Percentiles rank a stretch among this genome's conserved stretches.
Conservation (phyloP, 2,888 invertebrate species). For the Muscina levida region DNA sequence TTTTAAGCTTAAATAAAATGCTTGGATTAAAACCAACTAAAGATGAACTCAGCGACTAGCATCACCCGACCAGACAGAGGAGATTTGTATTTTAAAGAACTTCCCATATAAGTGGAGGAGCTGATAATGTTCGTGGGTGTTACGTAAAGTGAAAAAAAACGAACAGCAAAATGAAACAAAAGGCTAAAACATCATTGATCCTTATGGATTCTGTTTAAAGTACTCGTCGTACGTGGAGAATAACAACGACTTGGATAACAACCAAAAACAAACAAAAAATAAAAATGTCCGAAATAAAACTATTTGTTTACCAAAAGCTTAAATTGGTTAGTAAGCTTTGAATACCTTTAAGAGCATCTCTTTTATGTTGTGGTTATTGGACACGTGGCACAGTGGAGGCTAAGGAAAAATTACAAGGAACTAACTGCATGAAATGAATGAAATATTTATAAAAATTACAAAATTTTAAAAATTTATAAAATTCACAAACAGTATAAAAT, state of each 20-base stretch:
- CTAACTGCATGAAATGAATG: too few relatives aligned
- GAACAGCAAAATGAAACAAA: not conserved
- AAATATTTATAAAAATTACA: too few relatives aligned
- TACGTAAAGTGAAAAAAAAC: constrained; percentile 45
- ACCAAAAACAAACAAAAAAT: constrained; percentile 36
- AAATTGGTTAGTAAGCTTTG: constrained; percentile 64
- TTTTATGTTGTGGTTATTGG: constrained; percentile 30
- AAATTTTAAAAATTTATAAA: too few relatives aligned
- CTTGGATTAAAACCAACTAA: constrained; percentile 55
- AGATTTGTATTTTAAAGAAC: constrained; percentile 36
- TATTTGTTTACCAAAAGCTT: constrained; percentile 61
- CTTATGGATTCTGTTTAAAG: constrained; percentile 3
- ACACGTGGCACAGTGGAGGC: constrained; percentile 23
- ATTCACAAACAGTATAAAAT: too few relatives aligned
- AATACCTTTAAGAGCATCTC: constrained; percentile 57
- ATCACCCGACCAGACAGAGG: constrained; percentile 29
- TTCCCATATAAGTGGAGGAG: constrained; percentile 51
- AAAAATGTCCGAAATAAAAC: constrained; percentile 39
- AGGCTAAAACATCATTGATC: constrained; percentile 13
- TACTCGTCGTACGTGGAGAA: constrained; percentile 14
- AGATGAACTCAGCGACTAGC: constrained; percentile 21
- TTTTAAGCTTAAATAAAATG: constrained; percentile 58
- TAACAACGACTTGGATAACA: constrained; percentile 6
- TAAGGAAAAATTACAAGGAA: not conserved
- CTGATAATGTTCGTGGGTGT: constrained; percentile 63